These are phyloP conservation scores for Branchellion lobata DNA, from an alignment of 2,888 invertebrate genomes.

Conservation along the genomic window DNA sequence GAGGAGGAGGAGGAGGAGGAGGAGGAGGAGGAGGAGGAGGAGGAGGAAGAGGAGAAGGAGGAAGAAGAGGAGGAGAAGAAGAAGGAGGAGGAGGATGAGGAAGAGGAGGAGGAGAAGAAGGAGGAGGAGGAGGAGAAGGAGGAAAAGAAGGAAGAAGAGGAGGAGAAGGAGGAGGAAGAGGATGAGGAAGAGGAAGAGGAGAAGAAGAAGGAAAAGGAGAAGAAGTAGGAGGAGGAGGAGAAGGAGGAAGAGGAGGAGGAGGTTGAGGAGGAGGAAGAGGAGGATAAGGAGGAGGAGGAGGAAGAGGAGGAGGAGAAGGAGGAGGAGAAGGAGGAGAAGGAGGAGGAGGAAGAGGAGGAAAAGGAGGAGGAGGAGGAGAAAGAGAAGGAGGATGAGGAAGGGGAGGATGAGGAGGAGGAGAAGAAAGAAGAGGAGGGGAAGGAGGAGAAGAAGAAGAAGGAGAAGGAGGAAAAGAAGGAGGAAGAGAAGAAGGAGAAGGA, in stretches of 20 bases:
- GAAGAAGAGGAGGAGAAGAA: not conserved
- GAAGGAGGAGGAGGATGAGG: not conserved
- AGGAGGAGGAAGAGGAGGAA: too few relatives aligned
- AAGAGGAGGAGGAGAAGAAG: not conserved
- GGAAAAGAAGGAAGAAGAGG: not conserved
- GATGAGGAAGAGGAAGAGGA: not conserved
- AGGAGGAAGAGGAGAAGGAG: not conserved
- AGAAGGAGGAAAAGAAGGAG: not conserved
- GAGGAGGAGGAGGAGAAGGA: too few relatives aligned
- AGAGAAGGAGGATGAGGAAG: too few relatives aligned
- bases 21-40: not conserved
- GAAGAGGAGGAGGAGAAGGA: too few relatives aligned
- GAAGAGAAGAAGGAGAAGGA: not conserved
- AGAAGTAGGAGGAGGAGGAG: too few relatives aligned
- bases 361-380: not conserved
- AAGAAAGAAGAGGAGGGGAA: conserved; percentile 20
- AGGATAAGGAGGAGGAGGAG: too few relatives aligned
- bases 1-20: conserved; percentile 54
- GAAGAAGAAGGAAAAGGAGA: conserved; percentile 20
- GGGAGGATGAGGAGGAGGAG: too few relatives aligned
- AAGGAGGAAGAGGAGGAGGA: too few relatives aligned
- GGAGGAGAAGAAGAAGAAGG: not conserved
- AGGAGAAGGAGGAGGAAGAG: not conserved
- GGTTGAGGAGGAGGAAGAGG: too few relatives aligned
- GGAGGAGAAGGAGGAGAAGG: too few relatives aligned